Percentiles rank a stretch among this genome's conserved stretches.
Conservation (phyloP, 2,113 vertebrate genomes). For the Dromiciops gliroides region DNA sequence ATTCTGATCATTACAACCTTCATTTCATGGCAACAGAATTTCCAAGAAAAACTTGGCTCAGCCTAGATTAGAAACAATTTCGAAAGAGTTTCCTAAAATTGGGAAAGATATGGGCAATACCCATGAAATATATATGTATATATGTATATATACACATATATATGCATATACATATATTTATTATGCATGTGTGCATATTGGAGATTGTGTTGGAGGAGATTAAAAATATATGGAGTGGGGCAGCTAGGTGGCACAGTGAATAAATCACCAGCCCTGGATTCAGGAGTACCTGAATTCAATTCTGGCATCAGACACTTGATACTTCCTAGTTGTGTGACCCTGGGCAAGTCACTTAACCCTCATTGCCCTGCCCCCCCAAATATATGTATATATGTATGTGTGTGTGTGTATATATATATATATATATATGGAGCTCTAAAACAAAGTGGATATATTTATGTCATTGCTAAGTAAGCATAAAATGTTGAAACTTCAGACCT, state of each 20-base stretch:
- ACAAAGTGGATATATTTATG: background rate
- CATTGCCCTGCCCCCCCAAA: no score
- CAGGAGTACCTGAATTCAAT: no score
- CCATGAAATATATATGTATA: background rate
- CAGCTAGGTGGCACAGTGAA: no score
- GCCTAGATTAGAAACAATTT: background rate
- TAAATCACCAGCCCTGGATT: no score
- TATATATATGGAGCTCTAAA: background rate
- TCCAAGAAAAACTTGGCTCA: background rate
- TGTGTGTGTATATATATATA: no score
- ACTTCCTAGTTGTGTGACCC: no score
- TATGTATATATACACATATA: background rate
- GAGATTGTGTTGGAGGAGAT: background rate
- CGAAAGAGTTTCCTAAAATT: background rate
- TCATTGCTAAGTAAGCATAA: background rate
- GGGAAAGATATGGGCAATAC: background rate
- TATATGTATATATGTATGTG: no score
- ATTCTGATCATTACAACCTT: background rate
- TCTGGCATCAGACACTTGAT: no score
- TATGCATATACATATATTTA: no score
- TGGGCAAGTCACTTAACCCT: no score
- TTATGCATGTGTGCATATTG: background rate
- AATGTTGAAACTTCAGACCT: background rate
- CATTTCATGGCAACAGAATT: background rate
- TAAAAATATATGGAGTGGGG: background rate